phyloP scores from a whole-genome alignment of 2,797 vertebrate genomes.

The Cetoscarus ocellatus region DNA sequence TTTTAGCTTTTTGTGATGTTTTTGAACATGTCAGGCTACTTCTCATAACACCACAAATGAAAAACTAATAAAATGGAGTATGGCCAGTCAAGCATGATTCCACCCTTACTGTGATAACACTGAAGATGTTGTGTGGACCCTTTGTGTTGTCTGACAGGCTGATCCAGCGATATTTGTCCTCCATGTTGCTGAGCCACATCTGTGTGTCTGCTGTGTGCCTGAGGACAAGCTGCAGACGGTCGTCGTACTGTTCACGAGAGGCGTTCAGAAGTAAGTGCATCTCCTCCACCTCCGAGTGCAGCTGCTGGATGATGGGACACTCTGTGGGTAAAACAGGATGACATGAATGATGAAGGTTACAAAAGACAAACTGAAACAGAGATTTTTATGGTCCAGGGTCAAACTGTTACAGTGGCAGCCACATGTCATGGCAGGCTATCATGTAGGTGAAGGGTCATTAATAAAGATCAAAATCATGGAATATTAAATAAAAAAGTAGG shows the following conservation, averaged over 20 bases:
- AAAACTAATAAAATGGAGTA: neutral
- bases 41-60: no score
- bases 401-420: no score
- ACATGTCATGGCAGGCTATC: no score
- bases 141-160: slow-evolving; percentile 76
- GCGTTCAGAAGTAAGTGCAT: slow-evolving; percentile 85
- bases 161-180: slow-evolving; percentile 86
- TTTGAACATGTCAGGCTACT: no score
- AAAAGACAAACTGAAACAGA: neutral
- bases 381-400: no score
- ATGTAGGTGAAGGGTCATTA: no score
- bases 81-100: neutral
- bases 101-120: slow-evolving; percentile 78
- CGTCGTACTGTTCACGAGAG: slow-evolving; percentile 84
- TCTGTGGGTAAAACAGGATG: slow-evolving; percentile 65
- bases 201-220: slow-evolving; percentile 85
- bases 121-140: slow-evolving; percentile 76
- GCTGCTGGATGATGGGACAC: slow-evolving; percentile 84
- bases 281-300: slow-evolving; percentile 85
- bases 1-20: no score
- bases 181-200: slow-evolving; percentile 82
- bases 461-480: no score
- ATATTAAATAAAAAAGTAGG: no score
- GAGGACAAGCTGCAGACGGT: slow-evolving; percentile 84
- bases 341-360: neutral